Conservation (phyloP, 1,140 invertebrate genomes). For the Musca vetustissima region DNA sequence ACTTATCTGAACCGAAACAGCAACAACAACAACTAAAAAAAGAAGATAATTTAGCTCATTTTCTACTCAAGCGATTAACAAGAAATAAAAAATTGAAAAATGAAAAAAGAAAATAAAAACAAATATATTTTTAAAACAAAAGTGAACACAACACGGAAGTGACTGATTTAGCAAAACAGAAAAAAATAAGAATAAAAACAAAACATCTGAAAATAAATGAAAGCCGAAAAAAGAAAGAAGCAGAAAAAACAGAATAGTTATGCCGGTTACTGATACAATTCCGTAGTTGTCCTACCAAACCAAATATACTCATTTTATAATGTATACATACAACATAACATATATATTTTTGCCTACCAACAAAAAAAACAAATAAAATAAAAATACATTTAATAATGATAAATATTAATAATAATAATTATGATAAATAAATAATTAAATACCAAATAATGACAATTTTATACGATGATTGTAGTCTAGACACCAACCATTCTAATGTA, state of each 20-base stretch:
- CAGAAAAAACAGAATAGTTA: no score
- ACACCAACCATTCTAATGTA: conserved; percentile 8
- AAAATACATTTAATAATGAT: conserved; percentile 20
- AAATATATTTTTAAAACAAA: not conserved
- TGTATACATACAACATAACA: conserved; percentile 27
- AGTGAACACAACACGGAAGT: conserved; percentile 15
- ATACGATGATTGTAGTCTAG: conserved; percentile 26
- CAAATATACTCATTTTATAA: conserved; percentile 32
- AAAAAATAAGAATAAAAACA: not conserved
- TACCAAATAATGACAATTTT: conserved; percentile 25
- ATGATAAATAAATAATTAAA: conserved; percentile 41
- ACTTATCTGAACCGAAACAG: not conserved
- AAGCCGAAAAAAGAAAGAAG: not conserved
- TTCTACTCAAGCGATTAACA: conserved; percentile 19
- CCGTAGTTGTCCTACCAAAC: conserved; percentile 20
- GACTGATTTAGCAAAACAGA: conserved; percentile 11
- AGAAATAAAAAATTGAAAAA: conserved; percentile 10
- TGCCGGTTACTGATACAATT: conserved; percentile 18
- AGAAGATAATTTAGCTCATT: conserved; percentile 24
- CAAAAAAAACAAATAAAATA: conserved; percentile 30
- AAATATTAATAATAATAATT: conserved; percentile 2
- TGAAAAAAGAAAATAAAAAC: no score
- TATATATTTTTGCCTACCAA: conserved; percentile 16
- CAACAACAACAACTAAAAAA: conserved; percentile 2
- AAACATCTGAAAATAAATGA: no score